These are phyloP conservation scores for Aphodius sticticus DNA, from an alignment of 2,888 invertebrate species.

Conservation along the genomic window DNA sequence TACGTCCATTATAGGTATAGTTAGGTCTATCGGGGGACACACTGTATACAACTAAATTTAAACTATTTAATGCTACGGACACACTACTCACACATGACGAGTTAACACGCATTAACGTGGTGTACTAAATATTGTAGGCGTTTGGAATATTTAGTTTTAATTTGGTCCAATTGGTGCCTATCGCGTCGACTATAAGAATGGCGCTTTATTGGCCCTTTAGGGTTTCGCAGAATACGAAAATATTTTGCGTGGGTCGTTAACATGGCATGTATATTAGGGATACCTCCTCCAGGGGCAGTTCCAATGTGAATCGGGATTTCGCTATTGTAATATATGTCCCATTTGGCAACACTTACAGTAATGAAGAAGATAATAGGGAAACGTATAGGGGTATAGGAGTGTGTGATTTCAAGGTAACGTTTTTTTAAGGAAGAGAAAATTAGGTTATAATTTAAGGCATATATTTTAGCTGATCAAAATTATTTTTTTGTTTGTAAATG, in stretches of 20 bases:
- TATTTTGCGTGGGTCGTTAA: not conserved
- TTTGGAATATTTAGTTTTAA: not conserved
- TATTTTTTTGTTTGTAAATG: too few species aligned
- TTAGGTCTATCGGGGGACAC: too few species aligned
- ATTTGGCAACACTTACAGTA: not conserved
- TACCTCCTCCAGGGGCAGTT: not conserved
- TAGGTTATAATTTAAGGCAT: too few species aligned
- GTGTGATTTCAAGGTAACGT: too few species aligned
- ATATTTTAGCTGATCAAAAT: too few species aligned
- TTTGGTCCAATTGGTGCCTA: not conserved
- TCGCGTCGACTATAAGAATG: not conserved
- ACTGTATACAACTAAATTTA: too few species aligned
- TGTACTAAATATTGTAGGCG: not conserved
- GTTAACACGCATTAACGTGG: too few species aligned
- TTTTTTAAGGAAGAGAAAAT: too few species aligned
- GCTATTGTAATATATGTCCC: not conserved
- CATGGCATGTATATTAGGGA: not conserved
- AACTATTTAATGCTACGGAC: too few species aligned
- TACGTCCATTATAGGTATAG: too few species aligned
- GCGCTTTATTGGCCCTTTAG: not conserved
- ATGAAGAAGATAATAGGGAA: not conserved
- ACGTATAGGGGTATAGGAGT: not conserved
- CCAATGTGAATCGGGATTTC: not conserved
- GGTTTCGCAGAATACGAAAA: not conserved
- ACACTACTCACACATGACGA: too few species aligned